A percentile compares a stretch with the other conserved stretches of the same genome.
phyloP scores from a whole-genome alignment of 1,140 invertebrate genomes.

The Marisa cornuarietis region DNA sequence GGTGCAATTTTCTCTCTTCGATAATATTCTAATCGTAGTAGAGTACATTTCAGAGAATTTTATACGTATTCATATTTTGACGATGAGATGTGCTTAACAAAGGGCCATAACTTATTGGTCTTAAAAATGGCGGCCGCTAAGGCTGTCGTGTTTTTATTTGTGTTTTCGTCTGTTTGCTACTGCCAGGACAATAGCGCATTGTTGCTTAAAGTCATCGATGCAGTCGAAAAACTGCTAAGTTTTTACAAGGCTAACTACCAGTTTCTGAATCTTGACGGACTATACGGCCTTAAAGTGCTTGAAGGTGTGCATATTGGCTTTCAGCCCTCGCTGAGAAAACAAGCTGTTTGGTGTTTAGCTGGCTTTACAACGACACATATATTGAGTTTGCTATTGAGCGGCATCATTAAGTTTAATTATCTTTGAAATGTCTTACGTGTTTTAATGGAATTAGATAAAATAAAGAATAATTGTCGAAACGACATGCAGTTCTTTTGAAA shows the following conservation, averaged over 20 bases:
- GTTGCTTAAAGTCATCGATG: constrained; percentile 15
- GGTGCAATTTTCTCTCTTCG: no score
- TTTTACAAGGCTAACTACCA: constrained; percentile 42
- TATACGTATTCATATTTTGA: no score
- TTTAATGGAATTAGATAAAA: neutral
- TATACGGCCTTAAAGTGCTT: constrained; percentile 48
- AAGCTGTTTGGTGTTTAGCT: no score
- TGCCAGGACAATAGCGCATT: constrained; percentile 6
- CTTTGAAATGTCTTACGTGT: neutral
- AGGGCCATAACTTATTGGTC: constrained; percentile 8
- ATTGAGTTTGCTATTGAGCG: neutral
- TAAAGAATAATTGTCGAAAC: neutral
- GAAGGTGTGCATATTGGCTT: constrained; percentile 40
- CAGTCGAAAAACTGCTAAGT: constrained; percentile 39
- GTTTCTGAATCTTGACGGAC: constrained; percentile 46
- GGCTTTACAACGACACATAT: no score
- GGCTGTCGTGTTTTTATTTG: constrained; percentile 13
- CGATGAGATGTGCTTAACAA: neutral
- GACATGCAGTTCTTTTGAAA: neutral
- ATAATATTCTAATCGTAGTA: neutral
- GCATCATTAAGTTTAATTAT: neutral
- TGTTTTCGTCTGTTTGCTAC: constrained; percentile 8
- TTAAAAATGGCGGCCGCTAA: constrained; percentile 13
- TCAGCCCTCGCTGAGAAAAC: neutral
- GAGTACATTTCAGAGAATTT: neutral